Evolutionary conservation across 2,888 invertebrate species (phyloP).

Genomic region (Escarpia spicata): DNA sequence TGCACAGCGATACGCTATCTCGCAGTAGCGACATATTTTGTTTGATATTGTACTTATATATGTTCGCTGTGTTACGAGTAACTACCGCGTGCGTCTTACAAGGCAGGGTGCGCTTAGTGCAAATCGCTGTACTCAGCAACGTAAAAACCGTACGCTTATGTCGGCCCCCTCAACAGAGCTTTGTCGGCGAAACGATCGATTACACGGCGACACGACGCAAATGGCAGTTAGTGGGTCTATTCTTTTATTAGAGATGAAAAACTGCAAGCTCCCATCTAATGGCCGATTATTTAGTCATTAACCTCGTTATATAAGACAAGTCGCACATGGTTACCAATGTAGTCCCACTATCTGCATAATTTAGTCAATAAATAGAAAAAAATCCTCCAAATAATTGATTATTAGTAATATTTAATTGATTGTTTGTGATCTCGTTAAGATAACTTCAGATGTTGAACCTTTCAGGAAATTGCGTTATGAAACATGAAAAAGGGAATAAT

Average conservation of each 20-base stretch:
- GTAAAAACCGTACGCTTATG: background rate
- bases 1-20: background rate
- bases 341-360: no score
- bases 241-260: background rate
- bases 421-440: no score
- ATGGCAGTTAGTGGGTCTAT: background rate
- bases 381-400: no score
- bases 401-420: no score
- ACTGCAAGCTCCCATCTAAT: background rate
- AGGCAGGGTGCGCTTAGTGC: background rate
- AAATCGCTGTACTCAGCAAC: background rate
- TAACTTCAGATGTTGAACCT: no score
- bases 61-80: background rate
- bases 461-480: no score
- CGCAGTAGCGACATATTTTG: background rate
- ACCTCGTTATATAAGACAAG: background rate
- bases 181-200: constrained; percentile 8
- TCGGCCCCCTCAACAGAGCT: background rate
- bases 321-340: no score
- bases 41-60: background rate
- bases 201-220: background rate
- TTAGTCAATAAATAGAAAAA: no score
- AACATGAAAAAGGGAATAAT: no score
- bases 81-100: background rate
- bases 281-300: background rate